A percentile compares a stretch with the other conserved stretches of the same genome.
Conservation (phyloP, 2,888 invertebrate genomes). For the Pyralis farinalis region DNA sequence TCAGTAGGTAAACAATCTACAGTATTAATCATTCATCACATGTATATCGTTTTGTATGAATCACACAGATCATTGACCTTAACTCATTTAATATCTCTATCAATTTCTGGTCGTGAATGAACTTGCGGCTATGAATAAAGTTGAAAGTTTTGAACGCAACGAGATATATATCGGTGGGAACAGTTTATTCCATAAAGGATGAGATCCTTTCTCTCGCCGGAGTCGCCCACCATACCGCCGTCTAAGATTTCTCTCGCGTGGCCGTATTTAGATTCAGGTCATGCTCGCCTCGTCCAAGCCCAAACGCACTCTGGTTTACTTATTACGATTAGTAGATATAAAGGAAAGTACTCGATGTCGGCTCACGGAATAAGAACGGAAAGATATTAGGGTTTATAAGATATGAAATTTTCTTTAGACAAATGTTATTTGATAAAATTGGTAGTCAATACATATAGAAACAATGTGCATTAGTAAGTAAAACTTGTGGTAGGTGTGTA, state of each 20-base stretch:
- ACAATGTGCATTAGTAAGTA: too few species aligned
- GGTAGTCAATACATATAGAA: too few species aligned
- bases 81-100: constrained; percentile 3
- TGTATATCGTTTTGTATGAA: constrained; percentile 1
- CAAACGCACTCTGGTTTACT: constrained; percentile 49
- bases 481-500: too few species aligned
- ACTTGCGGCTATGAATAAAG: neutral
- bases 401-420: too few species aligned
- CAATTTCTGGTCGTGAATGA: constrained; percentile 1
- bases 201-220: constrained; percentile 58
- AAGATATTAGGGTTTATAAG: too few species aligned
- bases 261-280: constrained; percentile 74
- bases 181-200: constrained; percentile 37
- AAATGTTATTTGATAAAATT: too few species aligned
- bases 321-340: constrained; percentile 12
- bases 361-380: too few species aligned
- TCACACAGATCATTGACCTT: constrained; percentile 1
- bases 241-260: constrained; percentile 69
- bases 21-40: neutral
- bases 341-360: constrained; percentile 8
- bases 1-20: constrained; percentile 2
- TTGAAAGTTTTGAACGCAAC: neutral
- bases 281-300: constrained; percentile 60
- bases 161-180: neutral
- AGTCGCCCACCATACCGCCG: constrained; percentile 32